These are phyloP conservation scores for Morinoia aosen DNA, from an alignment of 2,888 invertebrate genomes.

Conservation along the genomic window DNA sequence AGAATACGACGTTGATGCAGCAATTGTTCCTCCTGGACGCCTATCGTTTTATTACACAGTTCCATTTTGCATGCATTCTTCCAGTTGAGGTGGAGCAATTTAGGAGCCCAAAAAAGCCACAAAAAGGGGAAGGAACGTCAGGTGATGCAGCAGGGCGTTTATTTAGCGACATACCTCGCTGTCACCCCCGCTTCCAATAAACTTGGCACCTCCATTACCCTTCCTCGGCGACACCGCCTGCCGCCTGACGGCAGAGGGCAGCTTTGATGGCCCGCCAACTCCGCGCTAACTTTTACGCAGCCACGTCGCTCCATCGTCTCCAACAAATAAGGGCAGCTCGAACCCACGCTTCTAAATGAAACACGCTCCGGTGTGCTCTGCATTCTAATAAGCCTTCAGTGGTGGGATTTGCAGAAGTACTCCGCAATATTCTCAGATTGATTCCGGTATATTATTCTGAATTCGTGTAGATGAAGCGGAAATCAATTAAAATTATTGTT, in stretches of 20 bases:
- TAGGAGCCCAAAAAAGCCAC: not conserved
- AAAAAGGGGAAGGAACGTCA: not conserved
- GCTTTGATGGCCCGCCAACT: not conserved
- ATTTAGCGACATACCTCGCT: slow-evolving; percentile 21
- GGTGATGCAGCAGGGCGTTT: slow-evolving; percentile 46
- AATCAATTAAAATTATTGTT: not conserved
- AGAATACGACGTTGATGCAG: not conserved
- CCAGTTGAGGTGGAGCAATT: slow-evolving; percentile 36
- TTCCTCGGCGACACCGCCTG: not conserved
- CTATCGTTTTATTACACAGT: slow-evolving; percentile 33
- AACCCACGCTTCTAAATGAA: not conserved
- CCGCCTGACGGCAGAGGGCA: not conserved
- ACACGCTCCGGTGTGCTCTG: not conserved
- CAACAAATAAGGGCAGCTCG: not conserved
- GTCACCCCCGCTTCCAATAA: slow-evolving; percentile 42
- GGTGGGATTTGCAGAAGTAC: not conserved
- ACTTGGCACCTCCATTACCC: slow-evolving; percentile 41
- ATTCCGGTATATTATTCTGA: not conserved
- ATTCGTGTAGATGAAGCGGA: not conserved
- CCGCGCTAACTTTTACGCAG: not conserved
- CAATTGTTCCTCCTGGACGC: not conserved
- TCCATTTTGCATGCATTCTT: slow-evolving; percentile 48
- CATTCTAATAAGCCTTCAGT: not conserved
- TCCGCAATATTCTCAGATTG: not conserved
- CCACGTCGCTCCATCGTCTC: not conserved